Evolutionary conservation across 2,113 vertebrate genomes (phyloP).

Genomic region (Desmodus rotundus): DNA sequence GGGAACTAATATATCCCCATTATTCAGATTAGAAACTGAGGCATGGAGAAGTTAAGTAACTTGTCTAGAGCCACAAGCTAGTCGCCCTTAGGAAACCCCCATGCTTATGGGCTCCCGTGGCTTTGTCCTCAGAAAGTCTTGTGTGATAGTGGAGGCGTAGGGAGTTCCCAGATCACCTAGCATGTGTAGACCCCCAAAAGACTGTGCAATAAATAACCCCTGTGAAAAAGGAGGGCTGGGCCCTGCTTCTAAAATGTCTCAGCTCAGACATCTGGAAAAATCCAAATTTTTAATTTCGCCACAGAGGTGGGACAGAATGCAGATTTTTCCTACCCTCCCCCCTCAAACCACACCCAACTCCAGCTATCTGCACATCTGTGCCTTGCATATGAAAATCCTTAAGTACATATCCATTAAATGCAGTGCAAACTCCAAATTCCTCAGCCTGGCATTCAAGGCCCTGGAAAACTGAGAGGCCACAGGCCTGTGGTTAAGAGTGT

Average conservation of each 20-base stretch:
- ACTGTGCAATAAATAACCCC: not conserved
- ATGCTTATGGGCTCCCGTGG: not conserved
- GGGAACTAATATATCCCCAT: not conserved
- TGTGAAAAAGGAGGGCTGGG: not conserved
- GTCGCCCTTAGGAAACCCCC: not conserved
- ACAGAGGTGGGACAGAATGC: not conserved
- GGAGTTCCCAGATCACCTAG: not conserved
- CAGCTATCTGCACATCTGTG: not conserved
- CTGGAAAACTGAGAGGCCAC: not conserved
- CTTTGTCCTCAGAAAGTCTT: not conserved
- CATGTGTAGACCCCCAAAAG: not conserved
- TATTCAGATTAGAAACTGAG: not conserved
- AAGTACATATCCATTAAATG: not conserved
- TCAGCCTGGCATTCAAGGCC: not conserved
- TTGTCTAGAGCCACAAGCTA: not conserved
- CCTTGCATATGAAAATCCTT: not conserved
- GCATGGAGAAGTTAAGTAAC: not conserved
- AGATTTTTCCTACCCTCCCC: not conserved
- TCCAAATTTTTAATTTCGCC: not conserved
- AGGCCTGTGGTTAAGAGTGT: not conserved
- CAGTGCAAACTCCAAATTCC: not conserved
- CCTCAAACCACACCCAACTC: not conserved
- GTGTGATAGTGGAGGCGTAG: not conserved
- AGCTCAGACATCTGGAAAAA: not conserved
- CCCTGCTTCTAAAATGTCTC: not conserved